Evolutionary conservation across 2,888 invertebrate genomes (phyloP).

Genomic region (Tachystola acroxantha): DNA sequence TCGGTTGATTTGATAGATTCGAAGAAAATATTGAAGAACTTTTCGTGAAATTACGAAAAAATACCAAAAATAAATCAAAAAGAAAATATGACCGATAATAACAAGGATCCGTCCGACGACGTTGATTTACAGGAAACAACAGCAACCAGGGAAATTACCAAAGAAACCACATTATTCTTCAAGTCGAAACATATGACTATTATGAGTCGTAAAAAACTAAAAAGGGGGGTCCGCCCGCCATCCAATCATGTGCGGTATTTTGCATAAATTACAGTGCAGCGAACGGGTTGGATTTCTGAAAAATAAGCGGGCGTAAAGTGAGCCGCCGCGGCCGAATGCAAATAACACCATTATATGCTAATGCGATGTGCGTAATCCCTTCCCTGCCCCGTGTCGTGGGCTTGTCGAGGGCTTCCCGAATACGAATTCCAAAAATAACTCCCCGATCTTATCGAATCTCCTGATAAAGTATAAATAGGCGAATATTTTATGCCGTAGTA

Average conservation of each 20-base stretch:
- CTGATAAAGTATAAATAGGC: constrained; percentile 12
- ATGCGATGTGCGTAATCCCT: constrained; percentile 64
- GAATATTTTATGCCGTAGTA: not conserved
- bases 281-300: constrained; percentile 59
- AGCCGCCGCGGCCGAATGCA: constrained; percentile 58
- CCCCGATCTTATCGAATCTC: constrained; percentile 31
- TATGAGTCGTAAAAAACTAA: constrained; percentile 41
- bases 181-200: constrained; percentile 33
- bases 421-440: constrained; percentile 46
- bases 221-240: constrained; percentile 40
- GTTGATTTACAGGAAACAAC: constrained; percentile 14
- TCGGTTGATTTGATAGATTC: too few species aligned
- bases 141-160: constrained; percentile 13
- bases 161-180: constrained; percentile 31
- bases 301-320: constrained; percentile 66
- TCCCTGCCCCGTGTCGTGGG: constrained; percentile 50
- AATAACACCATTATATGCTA: constrained; percentile 74
- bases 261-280: constrained; percentile 65
- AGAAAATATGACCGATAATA: constrained; percentile 17
- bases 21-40: not conserved
- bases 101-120: constrained; percentile 9
- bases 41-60: too few species aligned
- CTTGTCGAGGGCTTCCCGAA: constrained; percentile 45
- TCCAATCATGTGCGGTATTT: constrained; percentile 65
- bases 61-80: too few species aligned